Evolutionary conservation across 2,888 invertebrate species (phyloP).

Genomic region (Calliopum simillimum): DNA sequence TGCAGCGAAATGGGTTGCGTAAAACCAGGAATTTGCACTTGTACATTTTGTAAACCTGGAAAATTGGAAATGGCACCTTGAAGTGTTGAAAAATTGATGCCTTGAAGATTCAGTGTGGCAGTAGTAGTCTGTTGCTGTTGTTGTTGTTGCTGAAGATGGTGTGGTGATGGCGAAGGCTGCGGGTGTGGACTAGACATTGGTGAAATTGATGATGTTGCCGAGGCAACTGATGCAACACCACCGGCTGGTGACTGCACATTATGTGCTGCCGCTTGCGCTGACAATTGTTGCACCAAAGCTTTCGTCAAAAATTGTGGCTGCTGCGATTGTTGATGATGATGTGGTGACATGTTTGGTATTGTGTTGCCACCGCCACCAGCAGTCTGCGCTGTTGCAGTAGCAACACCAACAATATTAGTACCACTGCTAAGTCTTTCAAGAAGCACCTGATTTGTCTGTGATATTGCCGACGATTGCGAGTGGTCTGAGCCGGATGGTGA

Average conservation of each 20-base stretch:
- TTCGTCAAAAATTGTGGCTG: constrained; percentile 61
- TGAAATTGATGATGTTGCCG: constrained; percentile 67
- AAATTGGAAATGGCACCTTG: constrained; percentile 71
- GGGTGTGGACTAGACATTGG: constrained; percentile 73
- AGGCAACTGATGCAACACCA: constrained; percentile 31
- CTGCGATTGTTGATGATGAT: constrained; percentile 51
- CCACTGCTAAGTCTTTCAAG: constrained; percentile 65
- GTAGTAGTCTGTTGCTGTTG: constrained; percentile 62
- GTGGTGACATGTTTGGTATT: constrained; percentile 64
- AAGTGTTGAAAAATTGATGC: constrained; percentile 78
- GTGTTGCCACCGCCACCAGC: constrained; percentile 44
- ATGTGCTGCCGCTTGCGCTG: constrained; percentile 7
- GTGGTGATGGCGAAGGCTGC: constrained; percentile 64
- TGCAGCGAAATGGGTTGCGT: constrained; percentile 88
- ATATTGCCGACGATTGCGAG: constrained; percentile 53
- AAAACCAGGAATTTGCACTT: constrained; percentile 85
- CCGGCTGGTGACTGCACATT: constrained; percentile 60
- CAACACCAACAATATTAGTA: constrained; percentile 46
- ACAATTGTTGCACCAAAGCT: constrained; percentile 53
- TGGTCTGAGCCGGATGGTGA: constrained; percentile 64
- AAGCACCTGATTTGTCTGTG: constrained; percentile 61
- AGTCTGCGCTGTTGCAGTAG: constrained; percentile 23
- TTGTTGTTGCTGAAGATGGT: constrained; percentile 60
- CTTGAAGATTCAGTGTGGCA: constrained; percentile 73
- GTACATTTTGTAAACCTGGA: constrained; percentile 79